Conservation (phyloP, 2,113 vertebrate species). For the Arothron firmamentum region DNA sequence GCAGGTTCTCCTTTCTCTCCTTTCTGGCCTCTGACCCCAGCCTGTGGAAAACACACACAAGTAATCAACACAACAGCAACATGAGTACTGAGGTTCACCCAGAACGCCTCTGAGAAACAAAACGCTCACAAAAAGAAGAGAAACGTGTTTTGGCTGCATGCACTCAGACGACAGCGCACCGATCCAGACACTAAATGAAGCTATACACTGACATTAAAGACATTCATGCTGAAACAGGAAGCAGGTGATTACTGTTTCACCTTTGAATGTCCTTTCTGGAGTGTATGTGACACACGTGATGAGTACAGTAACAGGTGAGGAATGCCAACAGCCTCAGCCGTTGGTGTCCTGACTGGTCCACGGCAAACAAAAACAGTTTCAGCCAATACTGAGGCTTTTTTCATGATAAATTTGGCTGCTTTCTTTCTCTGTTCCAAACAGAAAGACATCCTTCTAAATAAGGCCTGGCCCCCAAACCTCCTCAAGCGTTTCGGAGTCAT, state of each 20-base stretch:
- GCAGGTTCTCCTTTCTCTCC: constrained; percentile 90
- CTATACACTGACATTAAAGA: constrained; percentile 31
- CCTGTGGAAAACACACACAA: constrained; percentile 84
- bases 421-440: not conserved
- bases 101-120: not conserved
- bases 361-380: no score
- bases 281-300: constrained; percentile 7
- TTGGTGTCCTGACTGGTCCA: not conserved
- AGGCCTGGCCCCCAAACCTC: no score
- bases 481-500: no score
- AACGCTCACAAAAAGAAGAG: not conserved
- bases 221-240: constrained; percentile 26
- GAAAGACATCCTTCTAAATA: not conserved
- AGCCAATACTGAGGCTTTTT: not conserved
- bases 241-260: not conserved
- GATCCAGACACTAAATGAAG: constrained; percentile 21
- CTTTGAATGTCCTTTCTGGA: constrained; percentile 39
- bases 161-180: not conserved
- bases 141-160: not conserved
- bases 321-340: not conserved
- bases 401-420: not conserved
- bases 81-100: constrained; percentile 61
- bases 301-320: constrained; percentile 4
- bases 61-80: constrained; percentile 74
- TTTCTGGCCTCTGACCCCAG: constrained; percentile 78